Evolutionary conservation across 2,113 vertebrate genomes (phyloP).

Genomic region (Chlorocebus sabaeus): DNA sequence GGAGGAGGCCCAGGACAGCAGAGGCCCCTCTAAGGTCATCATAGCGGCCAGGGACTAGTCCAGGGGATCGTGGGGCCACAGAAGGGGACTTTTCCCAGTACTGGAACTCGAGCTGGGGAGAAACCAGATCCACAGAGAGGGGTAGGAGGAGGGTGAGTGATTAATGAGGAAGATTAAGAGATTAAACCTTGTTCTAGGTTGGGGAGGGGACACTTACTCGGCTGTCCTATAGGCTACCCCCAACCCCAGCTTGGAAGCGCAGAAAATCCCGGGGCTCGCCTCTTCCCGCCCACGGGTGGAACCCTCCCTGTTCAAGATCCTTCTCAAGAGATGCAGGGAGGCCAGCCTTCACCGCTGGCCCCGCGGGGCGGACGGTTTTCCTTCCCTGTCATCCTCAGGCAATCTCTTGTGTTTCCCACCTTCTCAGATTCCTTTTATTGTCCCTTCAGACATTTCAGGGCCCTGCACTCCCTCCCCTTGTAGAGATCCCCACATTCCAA

Average conservation of each 20-base stretch:
- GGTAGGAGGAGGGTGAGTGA: constrained; percentile 58
- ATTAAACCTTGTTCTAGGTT: constrained; percentile 60
- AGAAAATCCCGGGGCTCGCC: not conserved
- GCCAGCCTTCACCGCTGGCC: no score
- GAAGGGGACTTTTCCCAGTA: constrained; percentile 39
- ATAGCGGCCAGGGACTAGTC: not conserved
- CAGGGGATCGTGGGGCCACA: constrained; percentile 33
- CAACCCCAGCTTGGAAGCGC: not conserved
- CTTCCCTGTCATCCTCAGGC: not conserved
- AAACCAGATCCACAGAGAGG: constrained; percentile 55
- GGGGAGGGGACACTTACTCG: not conserved
- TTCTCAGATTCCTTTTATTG: not conserved
- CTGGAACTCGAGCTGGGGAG: constrained; percentile 62
- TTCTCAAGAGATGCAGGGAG: not conserved
- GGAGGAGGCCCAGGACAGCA: constrained; percentile 7
- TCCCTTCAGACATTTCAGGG: not conserved
- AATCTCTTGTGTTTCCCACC: not conserved
- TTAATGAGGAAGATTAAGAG: constrained; percentile 76
- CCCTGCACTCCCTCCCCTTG: not conserved
- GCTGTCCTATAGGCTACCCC: not conserved
- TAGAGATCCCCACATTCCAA: not conserved
- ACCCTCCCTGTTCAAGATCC: not conserved
- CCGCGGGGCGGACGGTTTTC: not conserved
- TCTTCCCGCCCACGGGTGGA: not conserved
- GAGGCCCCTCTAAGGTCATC: not conserved